Conservation (phyloP, 1,140 invertebrate species). For the Drosophila elegans region DNA sequence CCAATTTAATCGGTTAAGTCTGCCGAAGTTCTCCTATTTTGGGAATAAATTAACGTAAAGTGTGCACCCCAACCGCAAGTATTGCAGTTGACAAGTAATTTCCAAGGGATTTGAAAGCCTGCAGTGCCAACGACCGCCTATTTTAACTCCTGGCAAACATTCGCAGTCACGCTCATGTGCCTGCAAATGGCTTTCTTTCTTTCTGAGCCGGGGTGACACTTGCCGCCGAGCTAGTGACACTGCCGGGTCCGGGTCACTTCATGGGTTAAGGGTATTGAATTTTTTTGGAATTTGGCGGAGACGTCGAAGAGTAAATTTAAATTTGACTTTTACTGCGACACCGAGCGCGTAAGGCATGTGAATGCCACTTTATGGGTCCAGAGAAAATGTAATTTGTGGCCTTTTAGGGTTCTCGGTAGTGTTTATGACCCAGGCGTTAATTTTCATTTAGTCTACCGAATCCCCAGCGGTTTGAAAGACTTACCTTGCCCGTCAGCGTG, state of each 20-base stretch:
- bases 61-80: neutral
- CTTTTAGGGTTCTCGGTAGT: constrained; percentile 1
- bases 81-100: constrained; percentile 42
- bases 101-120: constrained; percentile 19
- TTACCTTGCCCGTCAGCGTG: constrained; percentile 91
- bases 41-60: constrained; percentile 7
- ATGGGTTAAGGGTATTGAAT: constrained; percentile 23
- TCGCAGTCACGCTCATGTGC: constrained; percentile 43
- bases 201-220: constrained; percentile 23
- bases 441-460: constrained; percentile 34
- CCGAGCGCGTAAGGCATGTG: constrained; percentile 39
- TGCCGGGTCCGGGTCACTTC: constrained; percentile 28
- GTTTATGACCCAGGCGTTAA: constrained; percentile 36
- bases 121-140: constrained; percentile 33
- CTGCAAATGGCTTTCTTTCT: constrained; percentile 9
- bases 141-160: constrained; percentile 18
- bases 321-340: constrained; percentile 29
- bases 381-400: constrained; percentile 54
- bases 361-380: constrained; percentile 49
- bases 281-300: constrained; percentile 9
- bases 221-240: constrained; percentile 12
- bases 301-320: constrained; percentile 45
- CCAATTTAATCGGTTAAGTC: constrained; percentile 35
- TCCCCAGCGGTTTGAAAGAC: constrained; percentile 11
- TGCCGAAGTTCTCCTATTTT: constrained; percentile 2